Percentiles rank a stretch among this genome's conserved stretches.
These are phyloP conservation scores for Myripristis murdjan DNA, from an alignment of 2,797 vertebrate species.

Conservation along the genomic window DNA sequence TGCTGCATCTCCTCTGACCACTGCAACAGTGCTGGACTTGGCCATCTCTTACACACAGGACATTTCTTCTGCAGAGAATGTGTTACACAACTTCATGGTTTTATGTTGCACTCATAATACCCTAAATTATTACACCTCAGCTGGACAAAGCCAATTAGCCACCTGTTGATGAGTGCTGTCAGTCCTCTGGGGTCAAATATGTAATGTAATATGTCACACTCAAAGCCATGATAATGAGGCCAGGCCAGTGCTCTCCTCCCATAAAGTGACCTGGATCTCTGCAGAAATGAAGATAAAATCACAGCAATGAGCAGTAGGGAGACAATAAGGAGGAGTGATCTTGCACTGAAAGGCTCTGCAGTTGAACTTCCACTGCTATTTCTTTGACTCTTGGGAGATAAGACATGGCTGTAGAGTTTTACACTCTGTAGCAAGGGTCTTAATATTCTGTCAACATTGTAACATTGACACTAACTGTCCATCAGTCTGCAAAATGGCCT, in stretches of 20 bases:
- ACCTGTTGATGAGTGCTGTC: constrained; percentile 20
- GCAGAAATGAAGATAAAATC: constrained; percentile 21
- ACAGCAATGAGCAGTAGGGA: constrained; percentile 24
- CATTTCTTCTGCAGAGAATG: not conserved
- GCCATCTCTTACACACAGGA: not conserved
- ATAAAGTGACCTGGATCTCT: constrained; percentile 39
- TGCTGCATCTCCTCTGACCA: not conserved
- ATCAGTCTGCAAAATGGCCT: not conserved
- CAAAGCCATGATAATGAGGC: constrained; percentile 35
- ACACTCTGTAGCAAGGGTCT: constrained; percentile 3
- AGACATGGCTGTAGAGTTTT: constrained; percentile 5
- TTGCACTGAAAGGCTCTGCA: constrained; percentile 1
- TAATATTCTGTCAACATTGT: not conserved
- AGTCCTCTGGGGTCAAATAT: constrained; percentile 28
- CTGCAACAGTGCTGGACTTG: not conserved
- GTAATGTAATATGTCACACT: constrained; percentile 24
- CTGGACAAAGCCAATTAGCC: constrained; percentile 31
- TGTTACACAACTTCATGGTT: not conserved
- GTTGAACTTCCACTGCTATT: constrained; percentile 19
- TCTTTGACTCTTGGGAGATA: constrained; percentile 5
- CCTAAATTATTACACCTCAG: constrained; percentile 15
- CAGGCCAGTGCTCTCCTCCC: constrained; percentile 17
- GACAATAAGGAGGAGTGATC: constrained; percentile 13
- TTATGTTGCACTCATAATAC: constrained; percentile 19
- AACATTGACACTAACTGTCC: not conserved